These are phyloP conservation scores for Echinarachnius parma DNA, from an alignment of 53 echinoderm and acorn worm genomes.

Conservation along the genomic window DNA sequence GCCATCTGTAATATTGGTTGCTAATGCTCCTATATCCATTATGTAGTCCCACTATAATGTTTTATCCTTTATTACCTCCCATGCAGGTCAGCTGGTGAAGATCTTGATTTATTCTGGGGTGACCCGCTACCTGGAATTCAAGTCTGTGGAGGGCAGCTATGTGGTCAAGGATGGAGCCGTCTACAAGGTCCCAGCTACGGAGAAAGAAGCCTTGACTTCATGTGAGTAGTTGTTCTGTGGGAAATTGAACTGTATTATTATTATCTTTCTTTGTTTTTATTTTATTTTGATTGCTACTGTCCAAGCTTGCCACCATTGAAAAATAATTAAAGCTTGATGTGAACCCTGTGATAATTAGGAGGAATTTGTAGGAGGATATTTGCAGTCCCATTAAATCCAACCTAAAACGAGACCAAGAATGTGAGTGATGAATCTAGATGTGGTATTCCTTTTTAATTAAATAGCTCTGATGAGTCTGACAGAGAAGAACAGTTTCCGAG, in stretches of 20 bases:
- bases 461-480: slow-evolving; percentile 77
- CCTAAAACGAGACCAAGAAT: no score
- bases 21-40: no score
- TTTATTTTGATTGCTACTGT: no score
- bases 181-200: slow-evolving; percentile 80
- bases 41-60: no score
- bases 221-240: slow-evolving; percentile 73
- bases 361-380: no score
- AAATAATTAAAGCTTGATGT: no score
- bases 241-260: background rate
- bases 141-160: slow-evolving; percentile 87
- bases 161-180: slow-evolving; percentile 73
- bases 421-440: no score
- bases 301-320: no score
- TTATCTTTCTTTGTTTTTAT: background rate
- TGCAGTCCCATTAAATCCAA: no score
- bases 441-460: background rate
- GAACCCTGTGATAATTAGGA: no score
- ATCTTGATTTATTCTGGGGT: slow-evolving; percentile 75
- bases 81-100: slow-evolving; percentile 87
- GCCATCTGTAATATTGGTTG: no score
- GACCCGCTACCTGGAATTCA: slow-evolving; percentile 95
- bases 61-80: slow-evolving; percentile 3
- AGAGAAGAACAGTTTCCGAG: slow-evolving; percentile 64
- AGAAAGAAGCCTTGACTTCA: slow-evolving; percentile 69